Base-by-base conservation (phyloP, 2,888 invertebrate species). In the Synergus laeviventris region DNA sequence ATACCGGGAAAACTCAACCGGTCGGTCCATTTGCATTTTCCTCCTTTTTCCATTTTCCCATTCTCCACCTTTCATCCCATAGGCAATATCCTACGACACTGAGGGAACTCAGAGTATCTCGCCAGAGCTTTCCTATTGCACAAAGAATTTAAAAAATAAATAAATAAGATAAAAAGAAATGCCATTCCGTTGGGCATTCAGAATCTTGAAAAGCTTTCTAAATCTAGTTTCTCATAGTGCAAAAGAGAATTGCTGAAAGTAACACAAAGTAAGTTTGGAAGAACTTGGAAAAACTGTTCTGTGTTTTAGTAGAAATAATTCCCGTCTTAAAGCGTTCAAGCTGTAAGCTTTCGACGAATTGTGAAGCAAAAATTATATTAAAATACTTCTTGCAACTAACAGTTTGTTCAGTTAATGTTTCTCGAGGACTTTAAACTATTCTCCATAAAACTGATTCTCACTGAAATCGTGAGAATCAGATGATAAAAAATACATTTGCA, bases 1-100 rank as follows among this genome's bases (percentile, higher is more conserved):
- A 24, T 60, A 61, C 77, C 75, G 83, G 79, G 84, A 84, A 85
- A 86, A 85, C 84, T 85, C 82, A 83, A 84, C 80, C 81, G 84
- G 81, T 78, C 81, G 84, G 83, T 83, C 82, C 84, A 86, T 86
- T 86, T 86, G 85, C 86, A 86, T 86, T 84, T 82, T 81, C 82
- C 81, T 84, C 86, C 81, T 83, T 86, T 84, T 82, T 82, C 76
- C 73, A 78, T 80, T 64, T 76, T 42, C 80, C 78, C 82, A 81
- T 74, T 78, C 79, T 82, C 82, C 74, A 78, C 64, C 75, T 81
- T 80, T 82, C 81, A 75, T 77, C 79, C 78, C 76, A 79, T 80
- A 79, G 75, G 75, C 75, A 64, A 75, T 42, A 75, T 75, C 75
- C 64, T 49, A 75, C 62, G 54, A 70, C 62, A 45, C 70, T 31